Evolutionary conservation across 2,113 vertebrate genomes (phyloP).

Genomic region (Neolamprologus brichardi): DNA sequence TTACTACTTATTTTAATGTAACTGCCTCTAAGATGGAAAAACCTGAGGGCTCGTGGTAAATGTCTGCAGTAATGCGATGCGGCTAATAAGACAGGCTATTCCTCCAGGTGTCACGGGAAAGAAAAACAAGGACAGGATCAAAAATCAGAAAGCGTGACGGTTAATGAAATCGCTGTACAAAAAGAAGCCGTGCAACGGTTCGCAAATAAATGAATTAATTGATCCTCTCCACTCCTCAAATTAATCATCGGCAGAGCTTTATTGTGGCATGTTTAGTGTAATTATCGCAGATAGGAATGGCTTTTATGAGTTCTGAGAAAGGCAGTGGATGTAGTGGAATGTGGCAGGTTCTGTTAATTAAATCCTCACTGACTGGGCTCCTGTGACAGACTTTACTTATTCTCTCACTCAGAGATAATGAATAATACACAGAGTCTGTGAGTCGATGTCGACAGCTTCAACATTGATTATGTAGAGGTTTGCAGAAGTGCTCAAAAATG

Average conservation of each 20-base stretch:
- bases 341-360: slow-evolving; percentile 70
- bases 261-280: slow-evolving; percentile 62
- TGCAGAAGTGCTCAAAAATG: neutral
- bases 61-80: slow-evolving; percentile 33
- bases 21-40: slow-evolving; percentile 12
- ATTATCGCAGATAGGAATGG: slow-evolving; percentile 58
- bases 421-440: slow-evolving; percentile 54
- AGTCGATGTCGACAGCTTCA: slow-evolving; percentile 34
- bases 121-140: slow-evolving; percentile 29
- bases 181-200: slow-evolving; percentile 16
- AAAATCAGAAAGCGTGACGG: slow-evolving; percentile 32
- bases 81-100: slow-evolving; percentile 51
- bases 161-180: slow-evolving; percentile 39
- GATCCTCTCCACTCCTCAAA: slow-evolving; percentile 55
- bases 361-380: slow-evolving; percentile 56
- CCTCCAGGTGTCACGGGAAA: slow-evolving; percentile 30
- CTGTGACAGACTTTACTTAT: slow-evolving; percentile 67
- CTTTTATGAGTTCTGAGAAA: slow-evolving; percentile 64
- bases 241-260: slow-evolving; percentile 54
- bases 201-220: slow-evolving; percentile 61
- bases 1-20: slow-evolving; percentile 44
- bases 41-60: slow-evolving; percentile 28
- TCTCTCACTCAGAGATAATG: slow-evolving; percentile 63
- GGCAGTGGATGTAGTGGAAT: slow-evolving; percentile 58
- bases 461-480: slow-evolving; percentile 36